Evolutionary conservation across 1,140 invertebrate species (phyloP), one percentile per base, ranked within the genome.

Genomic region (Chionoecetes opilio): DNA sequence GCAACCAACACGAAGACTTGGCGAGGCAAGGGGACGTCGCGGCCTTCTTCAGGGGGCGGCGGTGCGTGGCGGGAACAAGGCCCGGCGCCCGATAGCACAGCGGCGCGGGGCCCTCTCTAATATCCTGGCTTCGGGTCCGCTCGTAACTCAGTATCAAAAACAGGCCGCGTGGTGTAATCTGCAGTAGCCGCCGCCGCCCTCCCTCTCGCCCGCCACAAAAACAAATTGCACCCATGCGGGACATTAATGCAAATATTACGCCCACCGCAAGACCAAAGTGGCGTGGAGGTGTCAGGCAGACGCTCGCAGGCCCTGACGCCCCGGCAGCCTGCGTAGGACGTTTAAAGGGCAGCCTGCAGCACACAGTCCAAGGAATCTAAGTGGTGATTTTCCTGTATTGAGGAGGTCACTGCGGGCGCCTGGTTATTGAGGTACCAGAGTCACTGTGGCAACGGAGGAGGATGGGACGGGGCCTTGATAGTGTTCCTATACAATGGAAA

Each of bases 161-260:
- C 63, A 75, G 63, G 63, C 63, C 63, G 63, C 63, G 63, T 75
- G 63, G 26, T 75, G 63, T 75, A 75, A 75, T 75, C 63, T 75
- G 63, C 63, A 75, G 63, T 26, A 26, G 63, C 63, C 63, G 63
- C 63, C 63, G 63, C 63, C 63, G 63, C 63, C 63, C 63, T 26
- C 63, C 63, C 63, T 75, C 63, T 75, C 63, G n/a, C 63, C 63
- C 63, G 63, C 63, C 63, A 75, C 63, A 75, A 75, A 75, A 75
- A 75, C 63, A 75, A 75, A 75, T 75, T 75, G 63, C 63, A 75
- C 21, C 63, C 63, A 75, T 26, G 63, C 63, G 63, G 63, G 63
- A 75, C 63, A 75, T 75, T 75, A 75, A 75, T 75, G 63, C 63
- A 75, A 75, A 75, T 75, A 75, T 75, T 75, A 75, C 63, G 63